Evolutionary conservation across 2,888 invertebrate species (phyloP), one percentile per base, ranked within the genome.

Genomic region (Sturmia bella): DNA sequence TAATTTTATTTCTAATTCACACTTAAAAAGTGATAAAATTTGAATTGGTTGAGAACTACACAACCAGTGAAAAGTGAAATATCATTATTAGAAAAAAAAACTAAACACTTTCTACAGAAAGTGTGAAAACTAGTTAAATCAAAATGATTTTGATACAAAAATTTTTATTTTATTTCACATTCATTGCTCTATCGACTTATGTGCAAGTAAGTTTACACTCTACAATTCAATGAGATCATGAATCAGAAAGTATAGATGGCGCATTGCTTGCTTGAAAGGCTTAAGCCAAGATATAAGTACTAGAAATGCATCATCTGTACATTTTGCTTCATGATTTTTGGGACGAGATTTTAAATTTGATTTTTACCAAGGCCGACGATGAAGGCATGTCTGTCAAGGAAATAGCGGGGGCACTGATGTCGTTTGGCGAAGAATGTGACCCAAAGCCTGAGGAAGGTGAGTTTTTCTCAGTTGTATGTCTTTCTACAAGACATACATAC

Each of bases 361-460:
- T 21, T 59, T 37, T 21, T 24, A 27, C 61, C 17, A 43, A 76
- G 69, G 70, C 32, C n/a, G 79, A 78, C 12, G 70, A 72, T 13
- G 17, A 21, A 48, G 45, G 27, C 13, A 68, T 78, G 61, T 43
- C 64, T 1, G 57, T 75, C 21, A 68, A 70, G 21, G 78, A 79
- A n/a, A 15, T 74, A 19, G 66, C 86, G 11, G 86, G 86, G 0
- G 39, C 86, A 24, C 50, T 88, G 1, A 75, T 83, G 5, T 83
- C 87, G 12, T 85, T 88, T 11, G 84, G 75, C 4, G 83, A 85
- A 0, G 59, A 72, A 9, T 88, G 88, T 39, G 83, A 85, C 0
- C 84, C 85, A 0, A 78, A 81, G 41, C 88, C 89, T 2, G 64
- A 78, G 15, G 57, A 68, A 37, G 84, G 87, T 87, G 72, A 85